These are phyloP conservation scores for Idaea biselata DNA, from an alignment of 2,888 invertebrate species.

Conservation along the genomic window DNA sequence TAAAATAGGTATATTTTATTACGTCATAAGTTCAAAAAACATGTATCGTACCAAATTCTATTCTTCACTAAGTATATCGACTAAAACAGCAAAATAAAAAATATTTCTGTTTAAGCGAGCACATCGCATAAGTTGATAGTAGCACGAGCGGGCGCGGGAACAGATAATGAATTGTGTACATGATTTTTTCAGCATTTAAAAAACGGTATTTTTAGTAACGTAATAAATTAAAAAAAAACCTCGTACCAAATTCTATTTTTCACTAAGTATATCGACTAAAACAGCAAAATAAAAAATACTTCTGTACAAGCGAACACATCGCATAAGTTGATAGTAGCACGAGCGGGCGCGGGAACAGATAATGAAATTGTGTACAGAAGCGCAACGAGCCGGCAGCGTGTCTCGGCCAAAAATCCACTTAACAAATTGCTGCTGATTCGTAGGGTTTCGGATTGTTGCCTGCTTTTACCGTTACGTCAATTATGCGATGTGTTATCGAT, in stretches of 20 bases:
- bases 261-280: slow-evolving; percentile 6
- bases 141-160: slow-evolving; percentile 33
- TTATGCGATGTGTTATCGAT: slow-evolving; percentile 73
- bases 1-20: too few relatives aligned
- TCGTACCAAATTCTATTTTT: too few relatives aligned
- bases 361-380: slow-evolving; percentile 81
- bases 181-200: too few relatives aligned
- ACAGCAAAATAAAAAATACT: slow-evolving; percentile 30
- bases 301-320: slow-evolving; percentile 61
- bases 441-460: slow-evolving; percentile 79
- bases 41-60: too few relatives aligned
- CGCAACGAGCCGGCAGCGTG: slow-evolving; percentile 79
- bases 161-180: slow-evolving; percentile 81
- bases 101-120: slow-evolving; percentile 56
- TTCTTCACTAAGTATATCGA: too few relatives aligned
- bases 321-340: slow-evolving; percentile 73
- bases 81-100: slow-evolving; percentile 28
- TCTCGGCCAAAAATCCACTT: slow-evolving; percentile 82
- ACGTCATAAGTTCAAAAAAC: too few relatives aligned
- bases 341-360: slow-evolving; percentile 45
- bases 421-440: slow-evolving; percentile 82
- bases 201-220: too few relatives aligned
- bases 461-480: slow-evolving; percentile 75
- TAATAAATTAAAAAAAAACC: too few relatives aligned
- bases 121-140: slow-evolving; percentile 75